These are phyloP conservation scores for Protomyctophum bolini DNA, from an alignment of 2,113 vertebrate genomes.

Conservation along the genomic window DNA sequence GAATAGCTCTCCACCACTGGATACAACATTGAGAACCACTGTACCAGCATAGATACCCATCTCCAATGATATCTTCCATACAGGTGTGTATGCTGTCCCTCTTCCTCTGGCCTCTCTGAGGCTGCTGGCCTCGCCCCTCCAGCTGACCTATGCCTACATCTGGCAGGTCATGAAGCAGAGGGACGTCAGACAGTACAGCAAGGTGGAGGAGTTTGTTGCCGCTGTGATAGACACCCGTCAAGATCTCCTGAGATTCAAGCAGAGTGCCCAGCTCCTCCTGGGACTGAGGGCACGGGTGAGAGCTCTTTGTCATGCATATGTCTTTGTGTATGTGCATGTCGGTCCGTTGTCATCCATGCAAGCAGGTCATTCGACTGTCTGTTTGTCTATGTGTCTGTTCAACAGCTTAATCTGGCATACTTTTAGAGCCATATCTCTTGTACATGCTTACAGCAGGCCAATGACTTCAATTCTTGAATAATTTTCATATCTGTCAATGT, in stretches of 20 bases:
- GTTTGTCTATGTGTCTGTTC: too few relatives aligned
- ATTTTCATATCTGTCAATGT: too few relatives aligned
- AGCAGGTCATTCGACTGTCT: too few relatives aligned
- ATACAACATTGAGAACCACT: too few relatives aligned
- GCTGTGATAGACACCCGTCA: conserved; percentile 74
- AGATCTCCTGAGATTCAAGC: conserved; percentile 78
- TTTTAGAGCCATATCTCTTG: too few relatives aligned
- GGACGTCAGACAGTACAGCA: conserved; percentile 69
- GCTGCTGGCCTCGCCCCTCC: conserved; percentile 72
- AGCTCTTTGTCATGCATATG: background rate
- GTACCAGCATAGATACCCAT: too few relatives aligned
- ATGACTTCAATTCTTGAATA: too few relatives aligned
- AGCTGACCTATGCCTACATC: conserved; percentile 73
- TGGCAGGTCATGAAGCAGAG: conserved; percentile 77
- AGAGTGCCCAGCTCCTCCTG: conserved; percentile 79
- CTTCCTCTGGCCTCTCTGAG: conserved; percentile 69
- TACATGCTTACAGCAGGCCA: too few relatives aligned
- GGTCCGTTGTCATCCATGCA: background rate
- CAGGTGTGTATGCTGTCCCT: conserved; percentile 40
- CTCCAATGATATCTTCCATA: background rate
- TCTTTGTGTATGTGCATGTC: background rate
- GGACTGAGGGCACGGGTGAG: conserved; percentile 82
- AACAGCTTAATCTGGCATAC: too few relatives aligned
- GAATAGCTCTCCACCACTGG: background rate
- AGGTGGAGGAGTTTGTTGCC: conserved; percentile 78